Conservation (phyloP, 2,888 invertebrate genomes). For the Thera obeliscata region DNA sequence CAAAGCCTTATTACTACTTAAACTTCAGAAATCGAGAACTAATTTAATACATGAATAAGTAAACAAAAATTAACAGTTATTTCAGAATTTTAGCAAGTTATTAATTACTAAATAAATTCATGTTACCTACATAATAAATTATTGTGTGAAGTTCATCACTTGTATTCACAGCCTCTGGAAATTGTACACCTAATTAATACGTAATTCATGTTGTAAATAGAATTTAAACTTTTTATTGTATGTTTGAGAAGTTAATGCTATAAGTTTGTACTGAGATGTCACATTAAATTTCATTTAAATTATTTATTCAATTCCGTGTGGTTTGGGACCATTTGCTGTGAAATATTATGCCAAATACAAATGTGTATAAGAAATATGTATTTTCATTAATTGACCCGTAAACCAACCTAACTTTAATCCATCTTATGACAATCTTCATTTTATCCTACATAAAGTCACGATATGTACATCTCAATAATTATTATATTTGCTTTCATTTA, state of each 20-base stretch:
- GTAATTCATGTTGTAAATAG: conserved; percentile 41
- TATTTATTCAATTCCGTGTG: conserved; percentile 45
- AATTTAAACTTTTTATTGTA: conserved; percentile 34
- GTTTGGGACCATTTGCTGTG: conserved; percentile 64
- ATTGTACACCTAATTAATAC: conserved; percentile 35
- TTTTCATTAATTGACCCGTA: conserved; percentile 37
- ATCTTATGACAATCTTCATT: conserved; percentile 8
- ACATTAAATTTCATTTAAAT: conserved; percentile 19
- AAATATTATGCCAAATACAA: conserved; percentile 66
- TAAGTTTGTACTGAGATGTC: conserved; percentile 32
- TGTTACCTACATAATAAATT: conserved; percentile 1
- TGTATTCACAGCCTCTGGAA: conserved; percentile 36
- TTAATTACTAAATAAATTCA: conserved; percentile 12
- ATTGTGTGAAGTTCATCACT: conserved; percentile 12
- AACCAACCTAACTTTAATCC: background rate
- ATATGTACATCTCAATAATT: conserved; percentile 28
- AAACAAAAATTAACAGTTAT: background rate
- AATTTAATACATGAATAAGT: background rate
- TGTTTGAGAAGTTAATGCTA: conserved; percentile 28
- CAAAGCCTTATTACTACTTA: conserved; percentile 12
- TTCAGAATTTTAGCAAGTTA: conserved; percentile 7
- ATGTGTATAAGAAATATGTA: conserved; percentile 45
- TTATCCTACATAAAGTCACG: conserved; percentile 2
- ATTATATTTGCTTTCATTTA: background rate
- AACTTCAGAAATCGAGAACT: background rate